Evolutionary conservation across 1,140 invertebrate species (phyloP), one percentile per base, ranked within the genome.

Genomic region (Phymastichus coffea): DNA sequence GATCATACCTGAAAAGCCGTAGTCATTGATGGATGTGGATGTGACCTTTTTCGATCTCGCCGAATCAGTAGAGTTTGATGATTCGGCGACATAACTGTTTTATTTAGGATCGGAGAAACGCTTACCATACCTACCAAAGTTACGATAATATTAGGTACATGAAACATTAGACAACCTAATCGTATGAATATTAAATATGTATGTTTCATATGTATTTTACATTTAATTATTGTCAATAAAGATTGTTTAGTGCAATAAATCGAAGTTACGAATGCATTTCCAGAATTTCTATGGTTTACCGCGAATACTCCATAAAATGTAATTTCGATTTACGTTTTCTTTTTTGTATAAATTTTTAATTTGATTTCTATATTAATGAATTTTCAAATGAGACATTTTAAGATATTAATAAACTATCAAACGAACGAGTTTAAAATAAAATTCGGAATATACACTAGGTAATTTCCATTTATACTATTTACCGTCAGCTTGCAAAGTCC

Each of bases 401-500:
- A n/a, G n/a, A n/a, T n/a, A n/a, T n/a, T n/a, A n/a, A n/a, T n/a
- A n/a, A n/a, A n/a, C n/a, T n/a, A n/a, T n/a, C n/a, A n/a, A n/a
- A n/a, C n/a, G n/a, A n/a, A n/a, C n/a, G n/a, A n/a, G n/a, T n/a
- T n/a, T n/a, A n/a, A n/a, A n/a, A n/a, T n/a, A n/a, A n/a, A n/a
- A n/a, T n/a, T n/a, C n/a, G n/a, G n/a, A n/a, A n/a, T n/a, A n/a
- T n/a, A n/a, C n/a, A n/a, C n/a, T n/a, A n/a, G n/a, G n/a, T n/a
- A n/a, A n/a, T n/a, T n/a, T n/a, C n/a, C n/a, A n/a, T n/a, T n/a
- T n/a, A n/a, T n/a, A n/a, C 6, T 37, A 63, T 75, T 66, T 74
- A 83, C 86, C 82, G 67, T 87, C 85, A 73, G 82, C 82, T 66
- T 86, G 81, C 62, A 86, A 75, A 63, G 82, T 85, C 71, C 85